Evolutionary conservation across 1,140 invertebrate species (phyloP).

Genomic region (Caenorhabditis briggsae): DNA sequence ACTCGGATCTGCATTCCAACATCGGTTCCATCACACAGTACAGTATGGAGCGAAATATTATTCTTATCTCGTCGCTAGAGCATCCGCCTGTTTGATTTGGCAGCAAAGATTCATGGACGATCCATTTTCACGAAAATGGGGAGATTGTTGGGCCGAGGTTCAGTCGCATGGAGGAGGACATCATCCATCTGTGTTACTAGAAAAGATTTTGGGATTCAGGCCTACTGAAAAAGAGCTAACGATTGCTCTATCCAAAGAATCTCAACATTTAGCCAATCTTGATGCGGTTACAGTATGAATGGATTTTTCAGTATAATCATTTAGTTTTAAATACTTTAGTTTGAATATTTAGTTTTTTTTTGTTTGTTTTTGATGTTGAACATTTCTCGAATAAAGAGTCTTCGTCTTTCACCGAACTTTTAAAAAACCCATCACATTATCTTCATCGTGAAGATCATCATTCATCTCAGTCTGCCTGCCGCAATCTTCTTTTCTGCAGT

Average conservation of each 20-base stretch:
- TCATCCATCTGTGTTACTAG: conserved; percentile 69
- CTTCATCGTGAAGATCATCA: neutral
- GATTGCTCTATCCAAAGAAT: conserved; percentile 57
- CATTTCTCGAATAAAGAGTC: too few species aligned
- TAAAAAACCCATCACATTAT: too few species aligned
- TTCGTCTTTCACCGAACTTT: too few species aligned
- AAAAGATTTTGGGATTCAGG: conserved; percentile 65
- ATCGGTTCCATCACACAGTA: conserved; percentile 92
- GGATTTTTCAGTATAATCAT: neutral
- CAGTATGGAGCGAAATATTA: conserved; percentile 99
- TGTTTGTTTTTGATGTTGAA: neutral
- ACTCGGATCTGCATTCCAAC: conserved; percentile 86
- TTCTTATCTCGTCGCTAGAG: conserved; percentile 92
- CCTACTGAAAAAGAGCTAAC: conserved; percentile 63
- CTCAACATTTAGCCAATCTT: conserved; percentile 50
- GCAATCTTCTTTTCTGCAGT: neutral
- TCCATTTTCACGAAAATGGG: conserved; percentile 83
- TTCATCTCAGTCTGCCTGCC: neutral
- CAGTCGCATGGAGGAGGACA: conserved; percentile 76
- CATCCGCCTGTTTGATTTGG: conserved; percentile 94
- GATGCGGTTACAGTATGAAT: conserved; percentile 54
- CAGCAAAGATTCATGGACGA: conserved; percentile 87
- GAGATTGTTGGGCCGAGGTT: conserved; percentile 72
- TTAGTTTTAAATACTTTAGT: too few species aligned
- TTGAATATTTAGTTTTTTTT: neutral